Base-by-base conservation (phyloP, 1,140 invertebrate species). In the Drosophila yakuba region DNA sequence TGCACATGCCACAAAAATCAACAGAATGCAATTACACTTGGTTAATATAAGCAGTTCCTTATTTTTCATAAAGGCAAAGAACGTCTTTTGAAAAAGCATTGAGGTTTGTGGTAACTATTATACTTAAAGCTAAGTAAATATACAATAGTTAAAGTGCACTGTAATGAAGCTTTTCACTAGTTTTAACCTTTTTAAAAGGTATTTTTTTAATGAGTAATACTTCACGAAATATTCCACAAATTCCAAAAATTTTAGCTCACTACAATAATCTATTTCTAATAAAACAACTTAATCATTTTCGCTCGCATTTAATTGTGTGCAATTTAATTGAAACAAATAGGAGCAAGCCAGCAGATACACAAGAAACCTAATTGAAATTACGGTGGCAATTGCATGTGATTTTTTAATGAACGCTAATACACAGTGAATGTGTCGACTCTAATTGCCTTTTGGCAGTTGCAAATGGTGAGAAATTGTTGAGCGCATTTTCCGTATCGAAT, bases 361-460 rank as follows among this genome's bases (percentile, higher is more conserved):
- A 51, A 45, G 17, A n/a, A 51, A 35, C 17, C 10, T 74, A 74
- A 64, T 75, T 66, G 41, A 23, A 76, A 68, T 68, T 58, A 35
- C 15, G 39, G 6, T 38, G n/a, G 66, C 47, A 58, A 71, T 71
- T 41, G 28, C 38, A 45, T 59, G 58, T 64, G 47, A 75, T 75
- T 75, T 59, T 54, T 75, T 47, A 75, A 75, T 67, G 60, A 57
- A 66, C 71, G 41, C 72, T 55, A 74, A 74, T 56, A 48, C 51
- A 48, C 51, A 55, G 36, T 36, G 43, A 56, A 56, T 74, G 58
- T 74, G 51, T 63, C 51, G 50, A 28, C 51, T 50, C 43, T 73
- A 74, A 74, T 74, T 74, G 68, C 38, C 51, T 63, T 74, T 74
- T 66, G 71, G 47, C 71, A 74, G 52, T 75, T 58, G 54, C 60